Conservation (phyloP, 2,888 invertebrate genomes). For the Meandrusa payeni region DNA sequence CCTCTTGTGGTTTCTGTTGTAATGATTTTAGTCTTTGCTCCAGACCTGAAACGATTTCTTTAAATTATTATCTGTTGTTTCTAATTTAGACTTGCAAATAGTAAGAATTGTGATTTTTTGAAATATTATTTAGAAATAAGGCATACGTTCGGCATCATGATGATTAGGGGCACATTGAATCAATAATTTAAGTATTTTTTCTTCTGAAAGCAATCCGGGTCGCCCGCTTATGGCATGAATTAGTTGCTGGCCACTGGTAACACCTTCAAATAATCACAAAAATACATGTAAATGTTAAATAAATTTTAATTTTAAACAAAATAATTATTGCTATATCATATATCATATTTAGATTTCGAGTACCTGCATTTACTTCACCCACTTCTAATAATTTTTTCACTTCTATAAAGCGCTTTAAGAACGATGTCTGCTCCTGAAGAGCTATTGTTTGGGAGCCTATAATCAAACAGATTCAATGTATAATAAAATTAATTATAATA, state of each 20-base stretch:
- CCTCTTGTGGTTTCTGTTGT: slow-evolving; percentile 50
- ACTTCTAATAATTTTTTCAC: slow-evolving; percentile 78
- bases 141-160: slow-evolving; percentile 53
- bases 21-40: slow-evolving; percentile 53
- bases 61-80: neutral
- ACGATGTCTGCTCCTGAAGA: slow-evolving; percentile 77
- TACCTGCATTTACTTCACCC: slow-evolving; percentile 72
- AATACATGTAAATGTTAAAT: no score
- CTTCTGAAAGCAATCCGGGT: slow-evolving; percentile 63
- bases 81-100: neutral
- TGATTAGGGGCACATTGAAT: slow-evolving; percentile 58
- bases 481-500: no score
- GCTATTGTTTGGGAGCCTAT: slow-evolving; percentile 68
- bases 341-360: slow-evolving; percentile 5
- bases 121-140: no score
- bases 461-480: no score
- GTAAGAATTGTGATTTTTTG: no score
- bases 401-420: slow-evolving; percentile 80
- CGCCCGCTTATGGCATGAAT: slow-evolving; percentile 54
- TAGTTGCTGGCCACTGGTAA: slow-evolving; percentile 60
- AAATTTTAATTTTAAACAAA: no score
- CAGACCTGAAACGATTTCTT: slow-evolving; percentile 41
- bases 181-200: slow-evolving; percentile 56
- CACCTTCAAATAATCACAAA: slow-evolving; percentile 56
- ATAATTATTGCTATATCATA: no score